These are phyloP conservation scores for Aurelia sp. DNA, from an alignment of 30 jellyfish, hydroid and myxozoan species.

Conservation along the genomic window DNA sequence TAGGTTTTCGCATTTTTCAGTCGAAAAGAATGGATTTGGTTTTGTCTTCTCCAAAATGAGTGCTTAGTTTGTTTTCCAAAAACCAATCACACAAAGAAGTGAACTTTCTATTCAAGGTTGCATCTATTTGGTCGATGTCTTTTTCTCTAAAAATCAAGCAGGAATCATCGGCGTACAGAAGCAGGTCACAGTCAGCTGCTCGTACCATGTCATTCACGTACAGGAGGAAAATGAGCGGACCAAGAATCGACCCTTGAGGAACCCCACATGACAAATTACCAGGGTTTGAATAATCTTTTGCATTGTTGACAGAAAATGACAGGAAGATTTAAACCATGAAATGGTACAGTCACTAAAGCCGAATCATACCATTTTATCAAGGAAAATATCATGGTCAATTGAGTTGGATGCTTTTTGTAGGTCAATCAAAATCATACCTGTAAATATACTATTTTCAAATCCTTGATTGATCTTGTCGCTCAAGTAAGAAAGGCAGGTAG, in stretches of 20 bases:
- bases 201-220: constrained; percentile 19
- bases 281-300: neutral
- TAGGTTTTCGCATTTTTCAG: too few relatives aligned
- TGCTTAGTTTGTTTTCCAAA: too few relatives aligned
- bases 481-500: too few relatives aligned
- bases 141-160: neutral
- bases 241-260: constrained; percentile 42
- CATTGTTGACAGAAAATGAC: neutral
- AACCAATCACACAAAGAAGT: too few relatives aligned
- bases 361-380: neutral
- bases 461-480: too few relatives aligned
- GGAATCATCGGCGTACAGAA: constrained; percentile 14
- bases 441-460: too few relatives aligned
- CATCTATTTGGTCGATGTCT: neutral
- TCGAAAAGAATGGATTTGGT: too few relatives aligned
- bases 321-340: neutral
- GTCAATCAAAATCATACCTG: neutral
- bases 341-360: neutral
- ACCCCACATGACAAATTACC: constrained; percentile 21
- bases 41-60: neutral
- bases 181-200: constrained; percentile 12
- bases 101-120: too few relatives aligned
- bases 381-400: neutral
- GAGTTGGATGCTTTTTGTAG: neutral
- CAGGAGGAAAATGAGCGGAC: constrained; percentile 34